Percentiles rank a stretch among this genome's conserved stretches.
Evolutionary conservation across 2,888 invertebrate species (phyloP).

Genomic region (Tachina grossa): DNA sequence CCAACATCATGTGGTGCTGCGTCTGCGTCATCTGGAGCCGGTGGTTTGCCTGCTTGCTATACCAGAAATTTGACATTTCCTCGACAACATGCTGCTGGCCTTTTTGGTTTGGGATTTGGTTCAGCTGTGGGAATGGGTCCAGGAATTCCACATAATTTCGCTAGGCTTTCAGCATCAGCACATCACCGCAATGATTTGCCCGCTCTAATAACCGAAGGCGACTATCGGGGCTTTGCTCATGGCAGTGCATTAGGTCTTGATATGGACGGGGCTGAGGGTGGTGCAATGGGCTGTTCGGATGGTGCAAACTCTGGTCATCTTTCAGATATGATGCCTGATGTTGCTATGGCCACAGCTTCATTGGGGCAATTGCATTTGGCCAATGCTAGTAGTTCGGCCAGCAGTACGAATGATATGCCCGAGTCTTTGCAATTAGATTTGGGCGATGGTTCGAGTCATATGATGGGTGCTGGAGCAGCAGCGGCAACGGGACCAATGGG

Average conservation of each 20-base stretch:
- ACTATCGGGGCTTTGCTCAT: conserved; percentile 81
- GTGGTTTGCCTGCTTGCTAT: conserved; percentile 83
- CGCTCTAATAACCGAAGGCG: conserved; percentile 87
- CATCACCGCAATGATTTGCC: conserved; percentile 86
- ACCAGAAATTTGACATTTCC: conserved; percentile 87
- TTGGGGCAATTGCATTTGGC: conserved; percentile 87
- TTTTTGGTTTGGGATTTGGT: conserved; percentile 75
- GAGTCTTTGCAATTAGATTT: conserved; percentile 87
- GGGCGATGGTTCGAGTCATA: conserved; percentile 91
- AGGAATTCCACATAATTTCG: conserved; percentile 77
- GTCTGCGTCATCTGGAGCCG: conserved; percentile 75
- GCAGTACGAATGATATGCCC: conserved; percentile 79
- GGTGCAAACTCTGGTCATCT: conserved; percentile 87
- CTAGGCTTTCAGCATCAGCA: conserved; percentile 79
- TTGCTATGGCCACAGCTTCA: conserved; percentile 94
- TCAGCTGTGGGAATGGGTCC: conserved; percentile 74
- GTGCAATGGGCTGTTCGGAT: conserved; percentile 84
- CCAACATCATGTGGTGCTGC: conserved; percentile 69
- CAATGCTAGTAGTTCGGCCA: conserved; percentile 72
- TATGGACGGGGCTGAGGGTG: conserved; percentile 75
- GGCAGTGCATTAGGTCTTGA: conserved; percentile 77
- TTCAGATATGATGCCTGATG: conserved; percentile 94
- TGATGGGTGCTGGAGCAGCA: conserved; percentile 78
- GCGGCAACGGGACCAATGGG: conserved; percentile 79
- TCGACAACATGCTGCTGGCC: conserved; percentile 81